These are phyloP conservation scores for Incurvaria masculella DNA, from an alignment of 2,888 invertebrate genomes.

Conservation along the genomic window DNA sequence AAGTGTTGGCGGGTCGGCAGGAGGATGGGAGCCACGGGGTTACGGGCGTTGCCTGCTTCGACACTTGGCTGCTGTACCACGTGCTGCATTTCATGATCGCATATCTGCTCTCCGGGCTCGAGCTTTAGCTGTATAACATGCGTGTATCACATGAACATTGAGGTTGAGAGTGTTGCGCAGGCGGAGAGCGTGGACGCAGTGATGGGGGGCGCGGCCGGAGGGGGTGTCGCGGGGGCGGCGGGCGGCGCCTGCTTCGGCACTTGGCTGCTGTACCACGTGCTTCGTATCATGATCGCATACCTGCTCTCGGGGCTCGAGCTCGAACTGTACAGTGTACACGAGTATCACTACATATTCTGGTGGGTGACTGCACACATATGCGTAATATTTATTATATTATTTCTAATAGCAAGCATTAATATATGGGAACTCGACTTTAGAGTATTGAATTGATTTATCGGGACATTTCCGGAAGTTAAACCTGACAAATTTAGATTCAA, in stretches of 20 bases:
- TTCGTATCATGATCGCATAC: constrained; percentile 91
- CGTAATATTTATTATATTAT: too few relatives aligned
- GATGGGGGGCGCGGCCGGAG: constrained; percentile 28
- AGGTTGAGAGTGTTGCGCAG: too few relatives aligned
- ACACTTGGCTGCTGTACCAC: constrained; percentile 95
- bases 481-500: too few relatives aligned
- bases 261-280: constrained; percentile 93
- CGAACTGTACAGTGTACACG: constrained; percentile 93
- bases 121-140: constrained; percentile 91
- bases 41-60: constrained; percentile 68
- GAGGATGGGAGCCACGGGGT: constrained; percentile 22
- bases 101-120: constrained; percentile 91
- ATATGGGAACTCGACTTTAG: too few relatives aligned
- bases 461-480: too few relatives aligned
- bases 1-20: constrained; percentile 38
- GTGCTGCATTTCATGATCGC: constrained; percentile 90
- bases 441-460: too few relatives aligned
- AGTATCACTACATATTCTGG: constrained; percentile 96
- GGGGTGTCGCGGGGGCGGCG: constrained; percentile 23
- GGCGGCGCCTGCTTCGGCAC: constrained; percentile 80
- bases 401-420: too few relatives aligned
- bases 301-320: constrained; percentile 92
- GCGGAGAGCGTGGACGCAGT: constrained; percentile 86
- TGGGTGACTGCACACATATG: too few relatives aligned
- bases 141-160: too few relatives aligned